Evolutionary conservation across 2,888 invertebrate genomes (phyloP), one percentile per base, ranked within the genome.

Genomic region (Linnaemya tessellans): DNA sequence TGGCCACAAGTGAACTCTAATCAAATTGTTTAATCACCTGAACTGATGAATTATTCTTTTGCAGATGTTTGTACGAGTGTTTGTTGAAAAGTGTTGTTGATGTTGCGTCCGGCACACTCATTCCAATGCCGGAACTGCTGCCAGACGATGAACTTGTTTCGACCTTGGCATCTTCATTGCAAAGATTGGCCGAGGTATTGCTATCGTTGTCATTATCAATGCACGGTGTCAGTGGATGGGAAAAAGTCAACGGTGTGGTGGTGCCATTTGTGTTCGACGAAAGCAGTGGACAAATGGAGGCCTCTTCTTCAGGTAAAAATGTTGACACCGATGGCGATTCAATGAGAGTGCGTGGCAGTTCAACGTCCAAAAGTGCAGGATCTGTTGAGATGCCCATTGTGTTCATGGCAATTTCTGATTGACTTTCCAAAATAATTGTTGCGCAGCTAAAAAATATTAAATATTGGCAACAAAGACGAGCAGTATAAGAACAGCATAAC

Each of bases 211-310:
- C 93, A 62, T 90, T 93, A 87, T 94, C 93, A 88, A 93, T 93
- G 90, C 93, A 94, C 79, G 94, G 94, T 8, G 94, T 94, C 0
- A 94, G 91, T 30, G 94, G 94, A 90, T 95, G 94, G 79, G 94
- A 94, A 87, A 94, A 94, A 75, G 94, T 94, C 65, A 94, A 91
- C 15, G 93, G 93, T 13, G 93, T 93, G n/a, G 95, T 94, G 0
- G 94, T 95, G 58, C 87, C 87, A 84, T 87, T 88, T 8, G 95
- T 95, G 38, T 94, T 95, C 22, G 94, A 93, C 20, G 94, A 93
- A 54, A 96, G 90, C 54, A 95, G 92, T 58, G 95, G 94, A 89
- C 95, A 95, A 88, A 95, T 95, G 68, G 96, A 95, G 1, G 95
- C 94, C 88, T 94, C 94, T 86, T 95, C 95, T 83, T 95, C 95